phyloP scores from a whole-genome alignment of 2,113 vertebrate genomes.

The human region DNA sequence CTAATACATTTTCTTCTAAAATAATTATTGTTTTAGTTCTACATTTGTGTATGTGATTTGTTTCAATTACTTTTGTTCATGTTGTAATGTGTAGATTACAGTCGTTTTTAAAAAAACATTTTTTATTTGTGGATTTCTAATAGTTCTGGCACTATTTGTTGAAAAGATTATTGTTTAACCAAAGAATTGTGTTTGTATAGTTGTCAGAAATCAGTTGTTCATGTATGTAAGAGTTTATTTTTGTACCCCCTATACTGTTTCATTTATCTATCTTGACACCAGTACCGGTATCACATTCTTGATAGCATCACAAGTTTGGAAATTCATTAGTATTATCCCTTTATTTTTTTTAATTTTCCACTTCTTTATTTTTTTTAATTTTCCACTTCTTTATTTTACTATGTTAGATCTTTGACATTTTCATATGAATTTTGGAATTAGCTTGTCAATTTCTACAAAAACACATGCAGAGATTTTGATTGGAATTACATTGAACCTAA shows the following conservation, averaged over 20 bases:
- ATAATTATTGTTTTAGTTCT: neutral
- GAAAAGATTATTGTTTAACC: neutral
- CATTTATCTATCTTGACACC: neutral
- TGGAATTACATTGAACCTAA: neutral
- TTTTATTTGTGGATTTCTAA: neutral
- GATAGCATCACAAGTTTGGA: neutral
- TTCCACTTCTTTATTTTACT: neutral
- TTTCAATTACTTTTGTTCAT: neutral
- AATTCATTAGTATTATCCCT: neutral
- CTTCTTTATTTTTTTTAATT: too few species aligned
- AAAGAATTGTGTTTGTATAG: neutral
- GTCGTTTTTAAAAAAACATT: neutral
- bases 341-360: neutral
- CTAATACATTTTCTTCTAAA: neutral
- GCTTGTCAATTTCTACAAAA: neutral
- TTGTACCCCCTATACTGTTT: neutral
- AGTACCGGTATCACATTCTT: neutral
- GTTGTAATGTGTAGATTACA: neutral
- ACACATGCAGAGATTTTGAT: neutral
- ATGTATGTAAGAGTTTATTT: neutral
- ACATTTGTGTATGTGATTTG: neutral
- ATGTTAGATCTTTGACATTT: neutral
- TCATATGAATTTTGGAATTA: neutral
- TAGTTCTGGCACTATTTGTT: neutral
- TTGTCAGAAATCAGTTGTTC: neutral